A percentile compares a stretch with the other conserved stretches of the same genome.
Conservation (phyloP, 2,113 vertebrate genomes). For the Nipponia nippon region DNA sequence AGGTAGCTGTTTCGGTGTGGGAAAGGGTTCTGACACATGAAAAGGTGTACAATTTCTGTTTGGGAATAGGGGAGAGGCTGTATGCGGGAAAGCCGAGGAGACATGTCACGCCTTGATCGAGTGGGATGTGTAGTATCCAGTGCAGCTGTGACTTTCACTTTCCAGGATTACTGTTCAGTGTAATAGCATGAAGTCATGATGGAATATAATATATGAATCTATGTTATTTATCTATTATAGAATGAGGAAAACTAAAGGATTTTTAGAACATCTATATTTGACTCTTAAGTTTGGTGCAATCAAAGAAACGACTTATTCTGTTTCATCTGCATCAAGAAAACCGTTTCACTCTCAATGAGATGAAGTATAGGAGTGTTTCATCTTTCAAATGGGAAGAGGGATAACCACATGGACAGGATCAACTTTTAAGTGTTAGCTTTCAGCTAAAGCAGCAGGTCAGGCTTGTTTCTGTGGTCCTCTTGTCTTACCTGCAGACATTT, state of each 20-base stretch:
- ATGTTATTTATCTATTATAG: not conserved
- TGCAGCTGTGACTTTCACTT: not conserved
- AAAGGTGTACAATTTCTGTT: not conserved
- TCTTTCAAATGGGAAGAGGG: not conserved
- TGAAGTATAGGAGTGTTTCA: not conserved
- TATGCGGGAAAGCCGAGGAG: not conserved
- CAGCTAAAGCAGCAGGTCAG: not conserved
- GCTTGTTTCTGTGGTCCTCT: not conserved
- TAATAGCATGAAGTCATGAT: not conserved
- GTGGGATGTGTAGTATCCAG: not conserved
- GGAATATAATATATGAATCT: not conserved
- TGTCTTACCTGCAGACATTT: not conserved
- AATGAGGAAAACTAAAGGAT: not conserved
- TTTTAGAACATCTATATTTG: not conserved
- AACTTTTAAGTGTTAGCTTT: not conserved
- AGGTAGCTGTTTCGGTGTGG: not conserved
- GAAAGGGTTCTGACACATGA: not conserved
- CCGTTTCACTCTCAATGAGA: not conserved
- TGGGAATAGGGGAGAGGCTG: not conserved
- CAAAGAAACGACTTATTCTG: not conserved
- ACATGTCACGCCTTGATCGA: fast-evolving
- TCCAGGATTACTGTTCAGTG: not conserved
- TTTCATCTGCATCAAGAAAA: not conserved
- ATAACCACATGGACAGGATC: not conserved
- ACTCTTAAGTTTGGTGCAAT: not conserved